phyloP scores from a whole-genome alignment of 2,888 invertebrate species.

The Andrena bicolor region DNA sequence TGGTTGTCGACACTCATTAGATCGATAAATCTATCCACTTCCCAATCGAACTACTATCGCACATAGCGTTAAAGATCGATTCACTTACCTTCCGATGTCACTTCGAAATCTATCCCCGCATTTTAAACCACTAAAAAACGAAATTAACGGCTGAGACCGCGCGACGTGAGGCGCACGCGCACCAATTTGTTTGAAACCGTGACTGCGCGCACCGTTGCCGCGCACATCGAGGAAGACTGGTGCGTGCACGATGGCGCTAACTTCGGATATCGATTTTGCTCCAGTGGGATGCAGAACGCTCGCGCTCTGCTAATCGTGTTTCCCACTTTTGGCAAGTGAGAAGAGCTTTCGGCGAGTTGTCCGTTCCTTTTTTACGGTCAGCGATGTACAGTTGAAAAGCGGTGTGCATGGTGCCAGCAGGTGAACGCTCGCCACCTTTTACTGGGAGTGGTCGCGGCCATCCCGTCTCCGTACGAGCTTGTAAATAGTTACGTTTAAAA shows the following conservation, averaged over 20 bases:
- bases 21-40: background rate
- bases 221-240: slow-evolving; percentile 7
- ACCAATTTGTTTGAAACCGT: background rate
- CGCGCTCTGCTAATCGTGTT: slow-evolving; percentile 51
- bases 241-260: slow-evolving; percentile 73
- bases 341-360: slow-evolving; percentile 14
- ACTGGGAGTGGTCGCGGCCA: slow-evolving; percentile 58
- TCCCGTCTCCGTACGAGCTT: slow-evolving; percentile 39
- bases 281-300: slow-evolving; percentile 75
- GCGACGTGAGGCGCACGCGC: background rate
- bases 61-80: background rate
- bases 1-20: too few species aligned
- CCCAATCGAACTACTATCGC: background rate
- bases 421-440: slow-evolving; percentile 25
- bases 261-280: slow-evolving; percentile 77
- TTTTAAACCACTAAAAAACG: background rate
- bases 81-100: background rate
- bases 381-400: slow-evolving; percentile 27
- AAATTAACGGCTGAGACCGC: background rate
- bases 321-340: slow-evolving; percentile 12
- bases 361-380: slow-evolving; percentile 1
- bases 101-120: too few species aligned
- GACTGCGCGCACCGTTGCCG: background rate
- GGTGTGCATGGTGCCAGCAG: slow-evolving; percentile 36
- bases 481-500: slow-evolving; percentile 64